These are phyloP conservation scores for Hypanus sabinus DNA, from an alignment of 2,113 vertebrate species.

Conservation along the genomic window DNA sequence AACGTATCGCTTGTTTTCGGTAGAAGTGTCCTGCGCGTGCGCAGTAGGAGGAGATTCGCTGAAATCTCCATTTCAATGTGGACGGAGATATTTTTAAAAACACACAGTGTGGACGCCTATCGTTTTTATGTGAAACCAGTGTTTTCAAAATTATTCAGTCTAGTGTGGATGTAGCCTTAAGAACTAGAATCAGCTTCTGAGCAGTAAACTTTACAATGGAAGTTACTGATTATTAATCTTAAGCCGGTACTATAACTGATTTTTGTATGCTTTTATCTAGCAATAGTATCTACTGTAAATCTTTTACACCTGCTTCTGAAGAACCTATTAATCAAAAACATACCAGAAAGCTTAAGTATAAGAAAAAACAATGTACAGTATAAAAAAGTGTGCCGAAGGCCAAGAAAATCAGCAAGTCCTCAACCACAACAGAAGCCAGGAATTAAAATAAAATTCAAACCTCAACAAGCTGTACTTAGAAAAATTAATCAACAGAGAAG, in stretches of 20 bases:
- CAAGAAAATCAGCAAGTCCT: not conserved
- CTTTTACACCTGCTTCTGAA: not conserved
- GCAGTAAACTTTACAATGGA: not conserved
- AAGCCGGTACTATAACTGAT: not conserved
- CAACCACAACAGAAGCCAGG: constrained; percentile 1
- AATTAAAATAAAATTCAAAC: constrained; percentile 25
- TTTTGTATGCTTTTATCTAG: not conserved
- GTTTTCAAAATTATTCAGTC: too few relatives aligned
- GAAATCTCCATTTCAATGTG: too few relatives aligned
- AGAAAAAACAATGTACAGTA: not conserved
- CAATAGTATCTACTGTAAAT: not conserved
- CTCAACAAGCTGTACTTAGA: not conserved
- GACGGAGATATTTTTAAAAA: too few relatives aligned
- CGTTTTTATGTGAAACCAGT: too few relatives aligned
- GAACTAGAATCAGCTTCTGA: not conserved
- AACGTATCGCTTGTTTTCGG: too few relatives aligned
- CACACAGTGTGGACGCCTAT: too few relatives aligned
- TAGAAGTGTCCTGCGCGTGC: too few relatives aligned
- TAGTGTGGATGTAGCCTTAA: not conserved
- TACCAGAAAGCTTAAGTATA: not conserved
- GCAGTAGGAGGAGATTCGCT: too few relatives aligned
- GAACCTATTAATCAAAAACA: not conserved
- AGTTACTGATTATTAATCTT: not conserved
- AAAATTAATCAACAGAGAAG: constrained; percentile 1
- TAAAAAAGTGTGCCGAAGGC: not conserved